A percentile compares a stretch with the other conserved stretches of the same genome.
phyloP scores from a whole-genome alignment of 2,113 vertebrate species.

The Podilymbus podiceps region DNA sequence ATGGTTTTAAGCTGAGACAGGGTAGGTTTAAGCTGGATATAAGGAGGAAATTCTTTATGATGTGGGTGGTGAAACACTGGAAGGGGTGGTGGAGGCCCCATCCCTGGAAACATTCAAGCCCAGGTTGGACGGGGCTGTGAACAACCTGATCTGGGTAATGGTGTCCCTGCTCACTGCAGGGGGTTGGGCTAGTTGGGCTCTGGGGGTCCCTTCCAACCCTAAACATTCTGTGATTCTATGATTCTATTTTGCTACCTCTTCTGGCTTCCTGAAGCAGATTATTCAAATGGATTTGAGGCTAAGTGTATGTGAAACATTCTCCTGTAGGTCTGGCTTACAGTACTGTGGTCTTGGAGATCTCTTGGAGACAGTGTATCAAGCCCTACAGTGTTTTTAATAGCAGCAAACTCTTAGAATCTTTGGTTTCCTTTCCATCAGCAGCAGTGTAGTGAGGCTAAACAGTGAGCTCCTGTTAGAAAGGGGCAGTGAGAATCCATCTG shows the following conservation, averaged over 20 bases:
- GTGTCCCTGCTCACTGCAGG: too few relatives aligned
- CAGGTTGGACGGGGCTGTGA: too few relatives aligned
- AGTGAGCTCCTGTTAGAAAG: neutral
- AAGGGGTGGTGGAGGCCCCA: too few relatives aligned
- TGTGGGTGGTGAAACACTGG: too few relatives aligned
- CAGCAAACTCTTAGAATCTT: rapidly evolving
- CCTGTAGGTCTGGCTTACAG: neutral
- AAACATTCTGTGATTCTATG: too few relatives aligned
- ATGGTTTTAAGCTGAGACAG: too few relatives aligned
- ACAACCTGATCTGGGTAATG: too few relatives aligned
- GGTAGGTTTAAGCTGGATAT: too few relatives aligned
- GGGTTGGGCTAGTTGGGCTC: too few relatives aligned
- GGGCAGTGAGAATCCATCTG: neutral
- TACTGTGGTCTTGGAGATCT: neutral
- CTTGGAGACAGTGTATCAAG: neutral
- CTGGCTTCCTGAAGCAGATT: neutral
- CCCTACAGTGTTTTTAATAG: neutral
- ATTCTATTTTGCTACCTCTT: neutral
- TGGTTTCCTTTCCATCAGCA: neutral
- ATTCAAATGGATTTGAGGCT: neutral
- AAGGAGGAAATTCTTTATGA: too few relatives aligned
- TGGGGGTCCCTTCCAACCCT: too few relatives aligned
- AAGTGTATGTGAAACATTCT: neutral
- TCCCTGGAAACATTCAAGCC: too few relatives aligned
- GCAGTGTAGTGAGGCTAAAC: neutral